These are phyloP conservation scores for Drosophila setifemur DNA, from an alignment of 1,140 invertebrate species.

Conservation along the genomic window DNA sequence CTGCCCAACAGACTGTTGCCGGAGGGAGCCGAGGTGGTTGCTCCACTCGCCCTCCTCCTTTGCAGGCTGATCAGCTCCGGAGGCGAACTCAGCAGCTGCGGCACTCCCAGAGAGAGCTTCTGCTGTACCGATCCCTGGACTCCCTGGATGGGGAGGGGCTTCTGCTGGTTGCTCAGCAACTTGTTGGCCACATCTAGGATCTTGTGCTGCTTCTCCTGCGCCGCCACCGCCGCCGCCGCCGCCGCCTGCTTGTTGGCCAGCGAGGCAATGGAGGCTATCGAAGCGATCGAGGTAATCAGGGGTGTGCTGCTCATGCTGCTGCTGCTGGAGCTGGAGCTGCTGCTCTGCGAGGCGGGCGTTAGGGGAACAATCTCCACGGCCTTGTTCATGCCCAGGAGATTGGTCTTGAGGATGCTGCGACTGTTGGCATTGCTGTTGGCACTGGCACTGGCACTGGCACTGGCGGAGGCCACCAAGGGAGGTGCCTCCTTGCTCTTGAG, in stretches of 20 bases:
- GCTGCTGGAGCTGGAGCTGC: no score
- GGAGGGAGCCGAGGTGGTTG: background rate
- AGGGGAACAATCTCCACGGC: constrained; percentile 72
- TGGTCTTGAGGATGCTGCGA: constrained; percentile 74
- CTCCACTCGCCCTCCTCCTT: constrained; percentile 45
- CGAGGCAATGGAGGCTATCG: background rate
- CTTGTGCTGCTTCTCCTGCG: constrained; percentile 62
- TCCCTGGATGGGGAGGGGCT: constrained; percentile 12
- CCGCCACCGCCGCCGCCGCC: background rate
- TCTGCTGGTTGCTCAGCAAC: constrained; percentile 31
- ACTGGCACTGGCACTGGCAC: background rate
- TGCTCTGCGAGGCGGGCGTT: background rate
- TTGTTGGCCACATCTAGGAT: constrained; percentile 64
- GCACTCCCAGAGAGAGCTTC: constrained; percentile 26
- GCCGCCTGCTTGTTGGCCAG: constrained; percentile 8
- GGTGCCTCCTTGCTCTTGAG: no score
- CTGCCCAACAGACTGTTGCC: constrained; percentile 24
- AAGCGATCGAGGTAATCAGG: background rate
- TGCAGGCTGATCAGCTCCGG: constrained; percentile 74
- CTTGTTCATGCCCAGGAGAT: constrained; percentile 70
- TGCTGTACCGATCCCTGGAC: background rate
- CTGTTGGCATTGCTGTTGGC: constrained; percentile 48
- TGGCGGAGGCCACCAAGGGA: no score
- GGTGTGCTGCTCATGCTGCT: background rate
- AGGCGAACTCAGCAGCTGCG: constrained; percentile 65